Evolutionary conservation across 2,888 invertebrate species (phyloP), one percentile per base, ranked within the genome.

Genomic region (Agriopis aurantiaria): DNA sequence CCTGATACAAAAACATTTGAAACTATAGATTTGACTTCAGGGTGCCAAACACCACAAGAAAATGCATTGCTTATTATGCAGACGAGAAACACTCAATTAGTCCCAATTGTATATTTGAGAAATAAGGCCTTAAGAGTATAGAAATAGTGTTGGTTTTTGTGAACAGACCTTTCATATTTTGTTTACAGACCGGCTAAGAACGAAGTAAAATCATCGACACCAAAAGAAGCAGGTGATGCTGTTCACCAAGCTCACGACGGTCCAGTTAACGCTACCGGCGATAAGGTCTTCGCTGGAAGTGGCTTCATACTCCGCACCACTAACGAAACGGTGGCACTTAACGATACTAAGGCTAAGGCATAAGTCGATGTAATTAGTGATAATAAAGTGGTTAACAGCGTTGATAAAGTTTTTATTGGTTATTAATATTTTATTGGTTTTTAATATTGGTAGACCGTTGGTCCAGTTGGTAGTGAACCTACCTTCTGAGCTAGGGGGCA

Each of bases 211-310:
- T 23, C 66, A 49, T 55, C n/a, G 40, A 66, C 61, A 56, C 63
- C 69, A n/a, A 77, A 70, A 52, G 60, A 67, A 41, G 72, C 48
- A 3, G 23, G 55, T 10, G 75, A 71, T 58, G 76, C 76, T 6
- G 75, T 84, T 0, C 80, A 78, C 10, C 65, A 81, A 65, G 83
- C 82, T 33, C 74, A 80, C 4, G 84, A 85, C 0, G 11, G 14
- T 0, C 73, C 80, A 43, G 76, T 71, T 0, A 73, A 78, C n/a
- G 73, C 70, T 0, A 67, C 73, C 12, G 80, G 70, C 4, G 89
- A 91, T 73, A 90, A 89, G 69, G 86, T 88, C 0, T 87, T 86
- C 48, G 41, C 90, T 0, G 84, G 80, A 8, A 85, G 87, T 46
- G 90, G 89, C 0, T 88, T 88, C 65, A 84, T 90, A n/a, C 76